Percentiles rank a stretch among this genome's conserved stretches.
phyloP scores from a whole-genome alignment of 2,888 invertebrate species.

The Aphidoletes aphidimyza region DNA sequence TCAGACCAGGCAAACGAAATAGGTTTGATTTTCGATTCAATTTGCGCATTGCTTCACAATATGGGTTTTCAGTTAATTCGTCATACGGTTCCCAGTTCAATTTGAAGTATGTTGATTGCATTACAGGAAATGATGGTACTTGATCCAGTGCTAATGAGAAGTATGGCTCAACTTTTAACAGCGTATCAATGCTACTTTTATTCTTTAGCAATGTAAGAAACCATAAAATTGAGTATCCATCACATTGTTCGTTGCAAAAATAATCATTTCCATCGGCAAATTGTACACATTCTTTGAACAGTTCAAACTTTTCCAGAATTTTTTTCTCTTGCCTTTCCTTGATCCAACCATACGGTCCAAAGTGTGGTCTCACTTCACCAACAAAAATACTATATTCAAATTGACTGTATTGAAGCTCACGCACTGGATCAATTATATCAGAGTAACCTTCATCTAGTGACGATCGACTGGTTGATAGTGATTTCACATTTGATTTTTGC shows the following conservation, averaged over 20 bases:
- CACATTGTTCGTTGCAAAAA: slow-evolving; percentile 34
- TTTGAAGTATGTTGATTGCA: not conserved
- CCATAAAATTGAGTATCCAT: slow-evolving; percentile 1
- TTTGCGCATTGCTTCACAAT: not conserved
- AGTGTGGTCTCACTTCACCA: not conserved
- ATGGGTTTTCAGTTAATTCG: not conserved
- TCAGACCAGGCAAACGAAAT: not conserved
- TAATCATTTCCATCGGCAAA: slow-evolving; percentile 25
- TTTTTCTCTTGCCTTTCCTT: not conserved
- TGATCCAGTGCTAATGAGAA: not conserved
- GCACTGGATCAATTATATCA: not conserved
- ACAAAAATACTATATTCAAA: slow-evolving; percentile 48
- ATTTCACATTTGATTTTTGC: slow-evolving; percentile 21
- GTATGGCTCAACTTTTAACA: not conserved
- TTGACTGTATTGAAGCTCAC: slow-evolving; percentile 7
- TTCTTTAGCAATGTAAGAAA: slow-evolving; percentile 13
- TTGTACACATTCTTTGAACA: slow-evolving; percentile 34
- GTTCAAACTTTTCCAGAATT: not conserved
- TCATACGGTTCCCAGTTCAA: slow-evolving; percentile 2
- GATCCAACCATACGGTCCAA: not conserved
- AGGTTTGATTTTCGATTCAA: not conserved
- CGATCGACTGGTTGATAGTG: not conserved
- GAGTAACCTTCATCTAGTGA: not conserved
- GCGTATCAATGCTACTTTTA: not conserved
- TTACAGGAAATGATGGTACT: not conserved